Base-by-base conservation (phyloP, 2,113 vertebrate species). In the Hemicordylus capensis region DNA sequence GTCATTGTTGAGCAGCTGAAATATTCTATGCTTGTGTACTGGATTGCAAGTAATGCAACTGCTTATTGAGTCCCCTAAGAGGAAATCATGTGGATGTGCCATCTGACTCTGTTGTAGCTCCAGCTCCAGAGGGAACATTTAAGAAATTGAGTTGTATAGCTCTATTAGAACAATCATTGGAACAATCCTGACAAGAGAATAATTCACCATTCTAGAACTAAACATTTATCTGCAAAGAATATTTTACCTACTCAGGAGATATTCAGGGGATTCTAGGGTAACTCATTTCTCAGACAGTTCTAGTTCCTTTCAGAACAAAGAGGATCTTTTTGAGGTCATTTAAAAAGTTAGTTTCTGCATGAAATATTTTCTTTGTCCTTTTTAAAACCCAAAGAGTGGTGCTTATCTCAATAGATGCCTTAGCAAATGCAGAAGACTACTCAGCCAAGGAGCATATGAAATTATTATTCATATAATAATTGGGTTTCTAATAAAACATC, bases 301-400 rank as follows among this genome's bases (percentile, higher is more conserved):
- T 14, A 2, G 51, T 51, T 56, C 34, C 24, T 76, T 87, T 72
- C 8, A 5, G 48, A 28, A 44, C 61, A 34, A 78, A 78, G 56
- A 61, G 58, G 24, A 61, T 24, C 24, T 61, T 76, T 81, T 83
- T 31, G 42, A 84, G 77, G 5, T 56, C 28, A 74, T 83, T 22
- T 61, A 22, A 61, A 61, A 61, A 61, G 84, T 86, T 90, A 76
- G 89, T 75, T 85, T 42, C 76, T 14, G 2, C 42, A 14, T 86
- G 70, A 69, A 58, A 19, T 7, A 24, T 72, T 81, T 88, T 88
- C 85, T 80, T 85, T 66, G 20, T 51, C 31, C 46, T 54, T 75
- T 19, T 75, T 54, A 7, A 48, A 51, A 5, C 58, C 28, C 28
- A 19, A 7, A 31, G 17, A 15, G 12, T 17, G 14, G 46, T 51